Evolutionary conservation across 2,888 invertebrate genomes (phyloP).

Genomic region (Zaprionus bogoriensis): DNA sequence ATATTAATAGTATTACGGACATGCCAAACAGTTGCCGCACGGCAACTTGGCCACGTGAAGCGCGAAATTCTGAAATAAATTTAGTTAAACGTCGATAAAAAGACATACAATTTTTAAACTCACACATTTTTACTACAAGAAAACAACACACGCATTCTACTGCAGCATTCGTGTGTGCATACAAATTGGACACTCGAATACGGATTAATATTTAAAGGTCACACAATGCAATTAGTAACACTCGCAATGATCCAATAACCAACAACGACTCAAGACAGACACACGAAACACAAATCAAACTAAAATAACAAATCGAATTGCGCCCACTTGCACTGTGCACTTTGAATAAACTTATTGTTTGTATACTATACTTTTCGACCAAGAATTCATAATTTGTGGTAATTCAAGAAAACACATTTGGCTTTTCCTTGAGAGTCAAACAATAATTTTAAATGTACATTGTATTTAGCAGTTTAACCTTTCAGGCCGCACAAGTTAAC

Average conservation of each 20-base stretch:
- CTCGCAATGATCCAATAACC: conserved; percentile 34
- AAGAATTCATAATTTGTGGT: too few relatives aligned
- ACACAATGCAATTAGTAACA: conserved; percentile 31
- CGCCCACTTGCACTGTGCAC: conserved; percentile 28
- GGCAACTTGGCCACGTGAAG: conserved; percentile 61
- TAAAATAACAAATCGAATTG: conserved; percentile 7
- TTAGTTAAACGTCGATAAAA: conserved; percentile 69
- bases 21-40: conserved; percentile 28
- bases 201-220: conserved; percentile 18
- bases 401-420: too few relatives aligned
- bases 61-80: conserved; percentile 80
- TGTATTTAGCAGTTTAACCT: too few relatives aligned
- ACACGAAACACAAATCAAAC: conserved; percentile 26
- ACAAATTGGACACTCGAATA: conserved; percentile 27
- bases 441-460: too few relatives aligned
- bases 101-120: conserved; percentile 57
- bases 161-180: conserved; percentile 30
- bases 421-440: too few relatives aligned
- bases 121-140: conserved; percentile 48
- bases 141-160: conserved; percentile 23
- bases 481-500: too few relatives aligned
- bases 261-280: conserved; percentile 17
- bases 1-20: conserved; percentile 33
- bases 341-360: too few relatives aligned
- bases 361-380: too few relatives aligned